phyloP scores from a whole-genome alignment of 2,888 invertebrate species.

The Dinocampus coccinellae region DNA sequence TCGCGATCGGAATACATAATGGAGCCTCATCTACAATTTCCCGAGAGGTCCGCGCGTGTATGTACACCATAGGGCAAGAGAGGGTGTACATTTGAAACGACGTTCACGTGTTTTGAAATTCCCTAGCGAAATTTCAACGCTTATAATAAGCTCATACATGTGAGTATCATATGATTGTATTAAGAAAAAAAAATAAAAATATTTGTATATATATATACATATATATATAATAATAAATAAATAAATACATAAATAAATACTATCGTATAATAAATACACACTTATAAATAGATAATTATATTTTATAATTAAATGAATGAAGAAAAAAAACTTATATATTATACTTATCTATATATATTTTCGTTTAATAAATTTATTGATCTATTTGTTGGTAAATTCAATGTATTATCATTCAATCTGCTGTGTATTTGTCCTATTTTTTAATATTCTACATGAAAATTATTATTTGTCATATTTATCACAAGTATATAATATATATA shows the following conservation, averaged over 20 bases:
- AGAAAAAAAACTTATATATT: too few relatives aligned
- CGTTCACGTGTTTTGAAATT: constrained; percentile 29
- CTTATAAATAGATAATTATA: too few relatives aligned
- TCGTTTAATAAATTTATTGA: background rate
- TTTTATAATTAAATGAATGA: too few relatives aligned
- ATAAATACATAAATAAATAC: too few relatives aligned
- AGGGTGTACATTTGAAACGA: constrained; percentile 19
- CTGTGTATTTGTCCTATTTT: background rate
- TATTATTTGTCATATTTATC: background rate
- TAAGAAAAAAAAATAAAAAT: background rate
- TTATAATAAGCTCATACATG: background rate
- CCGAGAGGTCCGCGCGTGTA: constrained; percentile 39
- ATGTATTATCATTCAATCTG: too few relatives aligned
- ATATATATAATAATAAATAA: too few relatives aligned
- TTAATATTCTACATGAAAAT: background rate
- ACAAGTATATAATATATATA: too few relatives aligned
- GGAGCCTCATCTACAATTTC: constrained; percentile 62
- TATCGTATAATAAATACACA: too few relatives aligned
- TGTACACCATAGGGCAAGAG: background rate
- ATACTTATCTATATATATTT: background rate
- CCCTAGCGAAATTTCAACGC: constrained; percentile 23
- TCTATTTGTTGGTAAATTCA: too few relatives aligned
- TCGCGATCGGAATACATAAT: constrained; percentile 63
- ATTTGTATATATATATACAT: too few relatives aligned
- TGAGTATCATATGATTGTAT: background rate